Evolutionary conservation across 1,140 invertebrate species (phyloP), one percentile per base, ranked within the genome.

Genomic region (Plodia interpunctella): DNA sequence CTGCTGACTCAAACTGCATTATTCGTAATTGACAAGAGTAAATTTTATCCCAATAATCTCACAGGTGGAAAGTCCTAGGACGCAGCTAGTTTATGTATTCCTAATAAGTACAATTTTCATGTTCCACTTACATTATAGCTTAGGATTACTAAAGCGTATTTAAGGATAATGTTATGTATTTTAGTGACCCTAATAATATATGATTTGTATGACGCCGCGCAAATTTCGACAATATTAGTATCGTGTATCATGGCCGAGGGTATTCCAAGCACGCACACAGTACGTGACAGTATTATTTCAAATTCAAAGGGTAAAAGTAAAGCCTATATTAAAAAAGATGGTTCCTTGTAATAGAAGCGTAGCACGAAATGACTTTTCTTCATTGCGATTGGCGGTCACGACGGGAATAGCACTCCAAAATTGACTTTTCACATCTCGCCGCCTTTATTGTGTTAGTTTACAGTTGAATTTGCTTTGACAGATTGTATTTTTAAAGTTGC

Each of bases 271-370:
- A 84, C 78, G 80, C 65, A 35, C 69, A 28, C 58, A 57, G 63
- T 68, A 68, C 80, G 78, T 79, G 77, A 80, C 72, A 62, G 73
- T 76, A 80, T 81, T 83, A 85, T 80, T 80, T 78, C 78, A 80
- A 80, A 83, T 83, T 80, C 80, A 83, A 83, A 82, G 77, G 83
- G 71, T 82, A 82, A 82, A 83, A 80, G 69, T 66, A 60, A 60
- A 60, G 63, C 61, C 70, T 63, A 67, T 76, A 80, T 81, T 83
- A 81, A 81, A 81, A 82, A 78, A 62, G 68, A 83, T 78, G 67
- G 75, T 57, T 60, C 38, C 52, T 57, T 63, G 72, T 69, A 75
- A 74, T 74, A 66, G 66, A 70, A 64, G 57, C 60, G 54, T 59
- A 50, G 66, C 64, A 63, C 66, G 65, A 17, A 56, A 56, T 57